These are phyloP conservation scores for Odontomachus brunneus DNA, from an alignment of 1,140 invertebrate genomes.

Conservation along the genomic window DNA sequence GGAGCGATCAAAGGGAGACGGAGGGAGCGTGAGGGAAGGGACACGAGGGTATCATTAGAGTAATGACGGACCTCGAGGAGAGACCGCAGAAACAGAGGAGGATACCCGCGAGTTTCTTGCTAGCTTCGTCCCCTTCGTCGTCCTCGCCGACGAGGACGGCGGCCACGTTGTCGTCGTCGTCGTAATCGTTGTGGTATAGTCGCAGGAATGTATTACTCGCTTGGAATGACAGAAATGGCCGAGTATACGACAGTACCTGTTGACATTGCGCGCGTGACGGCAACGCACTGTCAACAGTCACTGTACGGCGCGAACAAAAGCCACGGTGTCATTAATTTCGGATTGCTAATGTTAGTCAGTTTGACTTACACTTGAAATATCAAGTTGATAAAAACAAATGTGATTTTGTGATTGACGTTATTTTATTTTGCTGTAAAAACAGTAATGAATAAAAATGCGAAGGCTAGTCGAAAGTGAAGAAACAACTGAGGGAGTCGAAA, in stretches of 20 bases:
- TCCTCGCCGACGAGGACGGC: background rate
- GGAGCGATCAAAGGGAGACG: slow-evolving; percentile 63
- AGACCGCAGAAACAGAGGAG: slow-evolving; percentile 62
- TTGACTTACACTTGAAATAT: no score
- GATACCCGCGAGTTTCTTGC: slow-evolving; percentile 71
- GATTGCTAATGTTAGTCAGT: no score
- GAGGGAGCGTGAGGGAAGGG: slow-evolving; percentile 53
- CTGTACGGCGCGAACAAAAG: background rate
- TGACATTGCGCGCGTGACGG: background rate
- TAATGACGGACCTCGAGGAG: slow-evolving; percentile 76
- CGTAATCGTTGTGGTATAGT: background rate
- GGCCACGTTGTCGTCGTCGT: background rate
- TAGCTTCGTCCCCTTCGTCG: slow-evolving; percentile 16
- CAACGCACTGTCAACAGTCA: background rate
- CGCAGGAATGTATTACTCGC: slow-evolving; percentile 24
- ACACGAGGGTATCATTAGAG: slow-evolving; percentile 78
- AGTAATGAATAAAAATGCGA: no score
- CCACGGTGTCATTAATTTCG: no score
- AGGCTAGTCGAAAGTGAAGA: no score
- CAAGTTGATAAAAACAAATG: no score
- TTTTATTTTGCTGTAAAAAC: no score
- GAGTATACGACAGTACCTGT: background rate
- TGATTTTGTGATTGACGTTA: no score
- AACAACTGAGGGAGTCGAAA: no score
- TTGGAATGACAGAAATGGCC: slow-evolving; percentile 5